These are phyloP conservation scores for Lacerta viridis DNA, from an alignment of 2,797 vertebrate genomes.

Conservation along the genomic window DNA sequence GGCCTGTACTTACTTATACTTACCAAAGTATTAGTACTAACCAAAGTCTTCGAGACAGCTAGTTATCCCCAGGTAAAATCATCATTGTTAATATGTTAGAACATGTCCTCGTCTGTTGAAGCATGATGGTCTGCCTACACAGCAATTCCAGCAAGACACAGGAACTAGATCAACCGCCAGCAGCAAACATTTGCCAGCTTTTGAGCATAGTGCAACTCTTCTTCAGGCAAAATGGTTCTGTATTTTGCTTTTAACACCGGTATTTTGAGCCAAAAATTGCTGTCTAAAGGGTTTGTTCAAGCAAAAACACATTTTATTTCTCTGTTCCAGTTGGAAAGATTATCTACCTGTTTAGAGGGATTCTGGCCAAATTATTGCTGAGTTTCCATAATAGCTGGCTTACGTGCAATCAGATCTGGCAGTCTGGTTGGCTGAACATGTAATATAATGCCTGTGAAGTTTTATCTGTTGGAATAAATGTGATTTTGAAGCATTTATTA, in stretches of 20 bases:
- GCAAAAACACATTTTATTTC: background rate
- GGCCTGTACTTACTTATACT: too few relatives aligned
- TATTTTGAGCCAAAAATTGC: background rate
- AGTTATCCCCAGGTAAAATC: background rate
- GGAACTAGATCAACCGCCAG: background rate
- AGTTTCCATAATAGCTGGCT: slow-evolving; percentile 19
- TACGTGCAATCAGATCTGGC: slow-evolving; percentile 13
- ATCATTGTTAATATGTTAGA: background rate
- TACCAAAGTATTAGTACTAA: background rate
- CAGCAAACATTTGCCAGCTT: background rate
- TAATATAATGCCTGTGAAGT: slow-evolving; percentile 6
- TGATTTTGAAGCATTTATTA: slow-evolving; percentile 17
- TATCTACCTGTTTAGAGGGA: slow-evolving; percentile 1
- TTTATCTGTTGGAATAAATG: slow-evolving; percentile 26
- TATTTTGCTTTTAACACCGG: background rate
- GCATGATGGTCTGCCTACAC: background rate
- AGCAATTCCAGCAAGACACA: background rate
- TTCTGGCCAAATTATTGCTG: slow-evolving; percentile 31
- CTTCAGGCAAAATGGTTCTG: background rate
- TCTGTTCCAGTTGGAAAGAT: slow-evolving; percentile 8
- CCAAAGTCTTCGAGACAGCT: background rate
- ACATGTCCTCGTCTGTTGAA: background rate
- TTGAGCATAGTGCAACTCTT: background rate
- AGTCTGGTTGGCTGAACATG: slow-evolving; percentile 6
- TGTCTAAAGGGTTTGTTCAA: slow-evolving; percentile 15